These are phyloP conservation scores for Leptopilina syphax DNA, from an alignment of 2,888 invertebrate genomes.

Conservation along the genomic window DNA sequence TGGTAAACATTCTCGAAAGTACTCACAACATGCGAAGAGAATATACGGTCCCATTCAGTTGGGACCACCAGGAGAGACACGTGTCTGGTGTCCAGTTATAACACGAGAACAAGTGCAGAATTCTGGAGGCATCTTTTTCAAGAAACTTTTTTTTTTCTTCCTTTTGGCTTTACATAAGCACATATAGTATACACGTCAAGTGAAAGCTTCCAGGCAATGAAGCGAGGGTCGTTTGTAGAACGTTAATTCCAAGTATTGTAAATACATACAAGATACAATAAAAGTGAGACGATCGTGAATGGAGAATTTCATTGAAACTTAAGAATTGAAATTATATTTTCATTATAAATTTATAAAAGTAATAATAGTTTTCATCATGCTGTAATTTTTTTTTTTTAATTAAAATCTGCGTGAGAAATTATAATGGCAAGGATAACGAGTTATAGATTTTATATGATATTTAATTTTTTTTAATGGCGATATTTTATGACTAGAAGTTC, in stretches of 20 bases:
- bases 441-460: conserved; percentile 13
- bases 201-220: conserved; percentile 10
- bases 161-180: conserved; percentile 3
- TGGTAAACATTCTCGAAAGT: conserved; percentile 45
- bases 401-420: neutral
- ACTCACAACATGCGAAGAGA: conserved; percentile 4
- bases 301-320: too few relatives aligned
- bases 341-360: too few relatives aligned
- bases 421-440: conserved; percentile 35
- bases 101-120: conserved; percentile 6
- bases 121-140: conserved; percentile 1
- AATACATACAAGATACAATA: neutral
- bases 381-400: neutral
- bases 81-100: conserved; percentile 60
- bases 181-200: neutral
- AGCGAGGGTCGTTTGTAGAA: conserved; percentile 4
- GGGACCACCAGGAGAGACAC: conserved; percentile 61
- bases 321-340: too few relatives aligned
- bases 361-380: neutral
- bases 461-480: neutral
- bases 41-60: conserved; percentile 1
- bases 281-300: too few relatives aligned
- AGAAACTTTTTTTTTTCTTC: neutral
- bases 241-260: neutral
- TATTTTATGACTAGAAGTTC: neutral